A percentile compares a stretch with the other conserved stretches of the same genome.
Conservation (phyloP, 2,797 vertebrate genomes). For the Tenualosa ilisha region DNA sequence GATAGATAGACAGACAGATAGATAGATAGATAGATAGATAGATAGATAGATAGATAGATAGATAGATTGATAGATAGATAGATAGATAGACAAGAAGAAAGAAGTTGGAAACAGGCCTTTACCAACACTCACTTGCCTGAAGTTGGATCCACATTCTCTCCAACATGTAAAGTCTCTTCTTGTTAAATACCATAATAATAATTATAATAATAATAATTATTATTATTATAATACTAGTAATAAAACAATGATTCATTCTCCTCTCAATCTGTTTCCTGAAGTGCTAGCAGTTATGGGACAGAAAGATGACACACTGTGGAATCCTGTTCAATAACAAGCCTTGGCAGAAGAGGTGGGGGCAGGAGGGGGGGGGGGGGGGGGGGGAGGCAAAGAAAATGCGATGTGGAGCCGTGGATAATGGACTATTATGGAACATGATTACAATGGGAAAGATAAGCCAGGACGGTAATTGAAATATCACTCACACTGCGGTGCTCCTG, state of each 20-base stretch:
- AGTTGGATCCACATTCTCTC: not conserved
- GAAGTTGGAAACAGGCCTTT: no score
- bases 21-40: no score
- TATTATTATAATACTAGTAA: not conserved
- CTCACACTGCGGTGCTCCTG: slow-evolving; percentile 50
- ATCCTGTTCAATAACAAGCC: slow-evolving; percentile 70
- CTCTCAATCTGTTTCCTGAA: slow-evolving; percentile 61
- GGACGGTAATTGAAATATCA: slow-evolving; percentile 69
- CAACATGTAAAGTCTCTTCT: not conserved
- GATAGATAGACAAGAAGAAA: not conserved
- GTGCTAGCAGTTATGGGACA: slow-evolving; percentile 51
- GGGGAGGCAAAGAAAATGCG: not conserved
- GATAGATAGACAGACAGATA: not conserved
- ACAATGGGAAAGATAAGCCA: slow-evolving; percentile 64
- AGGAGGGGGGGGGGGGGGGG: not conserved
- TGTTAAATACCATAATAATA: not conserved
- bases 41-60: not conserved
- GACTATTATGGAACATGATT: slow-evolving; percentile 66
- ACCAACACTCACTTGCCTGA: no score
- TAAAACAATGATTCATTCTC: slow-evolving; percentile 74
- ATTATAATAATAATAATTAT: not conserved
- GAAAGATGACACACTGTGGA: slow-evolving; percentile 54
- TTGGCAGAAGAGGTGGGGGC: slow-evolving; percentile 22
- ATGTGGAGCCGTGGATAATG: slow-evolving; percentile 60
- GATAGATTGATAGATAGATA: not conserved